Evolutionary conservation across 2,888 invertebrate species (phyloP), one percentile per base, ranked within the genome.

Genomic region (Acleris literana): DNA sequence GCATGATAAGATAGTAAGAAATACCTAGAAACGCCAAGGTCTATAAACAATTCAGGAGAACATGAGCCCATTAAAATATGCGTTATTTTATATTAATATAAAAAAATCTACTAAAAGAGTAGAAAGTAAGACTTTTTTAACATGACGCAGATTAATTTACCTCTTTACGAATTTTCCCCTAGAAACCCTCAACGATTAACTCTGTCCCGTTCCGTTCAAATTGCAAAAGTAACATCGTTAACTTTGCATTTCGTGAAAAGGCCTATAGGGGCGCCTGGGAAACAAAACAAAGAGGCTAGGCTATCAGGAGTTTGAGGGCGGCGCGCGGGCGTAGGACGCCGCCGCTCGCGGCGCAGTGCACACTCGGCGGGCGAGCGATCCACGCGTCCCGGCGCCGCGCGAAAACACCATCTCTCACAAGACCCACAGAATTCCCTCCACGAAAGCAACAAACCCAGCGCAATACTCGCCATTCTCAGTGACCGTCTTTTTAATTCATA

Each of bases 311-410:
- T 73, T 78, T 75, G 83, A 76, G 72, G 73, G 69, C 70, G 73
- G 79, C 77, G 78, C 74, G 77, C 76, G 77, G 74, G 78, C 75
- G 69, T 63, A 68, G 69, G 76, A 73, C 74, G 75, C 72, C 71
- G 74, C 74, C 63, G 70, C 39, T 39, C 39, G 39, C 39, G 75
- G 68, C 79, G 84, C 91, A 92, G 92, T 91, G 74, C 81, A 86
- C 85, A 82, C 78, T 83, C 82, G 82, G 78, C 88, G 68, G 74
- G 76, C 86, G 84, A 83, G 69, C 79, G 78, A 77, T 72, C 71
- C 83, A 84, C 90, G 84, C 90, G 88, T 83, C 76, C 72, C 74
- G 71, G 69, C 68, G 69, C 73, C 69, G 75, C 71, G 70, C 73
- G 69, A 17, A 25, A 44, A 71, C 72, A 74, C 68, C 68, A 56